Evolutionary conservation across 2,113 vertebrate genomes (phyloP), one percentile per base, ranked within the genome.

Genomic region (Catharus minimus): DNA sequence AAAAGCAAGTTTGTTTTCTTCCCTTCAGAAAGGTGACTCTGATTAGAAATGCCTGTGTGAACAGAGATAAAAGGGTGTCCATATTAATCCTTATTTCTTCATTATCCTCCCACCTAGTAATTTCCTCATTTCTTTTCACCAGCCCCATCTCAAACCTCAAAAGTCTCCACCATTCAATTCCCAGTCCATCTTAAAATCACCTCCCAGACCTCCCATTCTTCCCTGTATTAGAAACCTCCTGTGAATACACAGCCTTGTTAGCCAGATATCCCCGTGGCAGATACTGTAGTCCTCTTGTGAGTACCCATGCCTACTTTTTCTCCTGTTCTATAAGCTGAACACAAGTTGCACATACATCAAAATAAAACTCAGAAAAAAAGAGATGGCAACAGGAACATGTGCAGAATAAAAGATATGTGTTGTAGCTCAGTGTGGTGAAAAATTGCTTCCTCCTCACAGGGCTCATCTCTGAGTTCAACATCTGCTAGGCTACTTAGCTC

Each of bases 401-500:
- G 78, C 23, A 43, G 74, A 65, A 79, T 65, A 78, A 95, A 82
- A 92, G 93, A 93, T 76, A 65, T 65, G 57, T 75, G 84, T 88
- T 87, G 58, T 53, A 79, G 41, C 74, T 92, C 87, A 61, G 73
- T 72, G 74, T 92, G 84, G 69, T 96, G 91, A 94, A 86, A 92
- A 94, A 94, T 76, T 5, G 46, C 81, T 96, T 96, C 94, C 93
- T 94, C 66, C 84, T 91, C 74, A 17, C 6, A 65, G 50, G 55
- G 28, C 83, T 90, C 53, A 47, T 15, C 74, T 83, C 81, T 49
- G 73, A 49, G 14, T 89, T 92, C 74, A 72, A 89, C 93, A 93
- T 95, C 93, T 96, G 93, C 36, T 93, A 87, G 84, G 38, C 50
- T 89, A 26, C 87, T 95, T 92, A 96, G 81, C 74, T 89, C 61